phyloP scores from a whole-genome alignment of 2,888 invertebrate genomes.

The Dolomedes plantarius region DNA sequence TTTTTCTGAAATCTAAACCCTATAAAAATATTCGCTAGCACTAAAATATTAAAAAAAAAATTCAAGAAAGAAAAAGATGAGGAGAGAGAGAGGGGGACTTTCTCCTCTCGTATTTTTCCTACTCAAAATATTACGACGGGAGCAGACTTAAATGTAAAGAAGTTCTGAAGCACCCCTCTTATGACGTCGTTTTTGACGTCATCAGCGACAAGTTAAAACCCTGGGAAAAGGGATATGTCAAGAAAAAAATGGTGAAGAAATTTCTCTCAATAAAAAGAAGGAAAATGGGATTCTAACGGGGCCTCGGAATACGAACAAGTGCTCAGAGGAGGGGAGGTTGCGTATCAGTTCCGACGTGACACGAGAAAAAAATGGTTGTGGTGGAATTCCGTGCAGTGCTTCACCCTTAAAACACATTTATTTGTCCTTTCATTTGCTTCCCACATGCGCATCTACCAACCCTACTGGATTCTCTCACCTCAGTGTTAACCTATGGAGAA shows the following conservation, averaged over 20 bases:
- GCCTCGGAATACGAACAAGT: slow-evolving; percentile 27
- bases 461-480: too few relatives aligned
- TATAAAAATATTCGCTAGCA: neutral
- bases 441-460: too few relatives aligned
- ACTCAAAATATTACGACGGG: slow-evolving; percentile 19
- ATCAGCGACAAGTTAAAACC: slow-evolving; percentile 23
- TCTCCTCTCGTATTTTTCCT: neutral
- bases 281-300: slow-evolving; percentile 35
- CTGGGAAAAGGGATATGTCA: slow-evolving; percentile 18
- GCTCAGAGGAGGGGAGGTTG: slow-evolving; percentile 1
- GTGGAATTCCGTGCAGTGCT: too few relatives aligned
- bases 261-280: slow-evolving; percentile 18
- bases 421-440: too few relatives aligned
- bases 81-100: neutral
- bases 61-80: neutral
- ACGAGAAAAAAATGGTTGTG: too few relatives aligned
- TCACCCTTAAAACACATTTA: too few relatives aligned
- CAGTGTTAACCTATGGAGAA: too few relatives aligned
- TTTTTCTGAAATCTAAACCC: neutral
- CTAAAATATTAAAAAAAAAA: neutral
- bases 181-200: slow-evolving; percentile 54
- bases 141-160: slow-evolving; percentile 41
- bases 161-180: slow-evolving; percentile 36
- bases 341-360: neutral
- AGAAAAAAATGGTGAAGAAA: neutral